phyloP scores from a whole-genome alignment of 2,113 vertebrate genomes.

The Pavo muticus region DNA sequence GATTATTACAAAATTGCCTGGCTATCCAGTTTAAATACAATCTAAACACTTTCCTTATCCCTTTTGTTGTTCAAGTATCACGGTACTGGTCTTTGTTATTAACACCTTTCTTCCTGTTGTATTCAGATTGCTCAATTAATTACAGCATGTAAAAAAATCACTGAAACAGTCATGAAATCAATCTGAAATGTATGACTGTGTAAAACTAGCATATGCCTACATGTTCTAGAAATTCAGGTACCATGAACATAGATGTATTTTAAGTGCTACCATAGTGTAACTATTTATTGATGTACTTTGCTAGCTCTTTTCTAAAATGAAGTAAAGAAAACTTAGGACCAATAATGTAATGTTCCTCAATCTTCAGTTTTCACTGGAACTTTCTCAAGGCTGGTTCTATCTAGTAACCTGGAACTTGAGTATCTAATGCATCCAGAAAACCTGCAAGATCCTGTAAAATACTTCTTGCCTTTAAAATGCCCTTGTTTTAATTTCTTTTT shows the following conservation, averaged over 20 bases:
- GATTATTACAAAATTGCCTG: slow-evolving; percentile 35
- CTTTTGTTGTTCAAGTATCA: not conserved
- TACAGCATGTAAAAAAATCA: not conserved
- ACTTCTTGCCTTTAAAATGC: slow-evolving; percentile 6
- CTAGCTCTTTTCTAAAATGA: not conserved
- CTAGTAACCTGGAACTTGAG: not conserved
- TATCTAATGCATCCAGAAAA: not conserved
- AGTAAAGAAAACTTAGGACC: not conserved
- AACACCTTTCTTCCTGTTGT: not conserved
- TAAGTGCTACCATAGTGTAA: not conserved
- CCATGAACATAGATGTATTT: not conserved
- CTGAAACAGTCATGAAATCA: not conserved
- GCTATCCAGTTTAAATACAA: slow-evolving; percentile 46
- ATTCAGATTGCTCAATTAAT: not conserved
- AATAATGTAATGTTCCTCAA: not conserved
- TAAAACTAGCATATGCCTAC: not conserved
- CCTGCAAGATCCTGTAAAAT: slow-evolving; percentile 9
- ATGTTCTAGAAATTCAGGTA: not conserved
- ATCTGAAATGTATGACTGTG: not conserved
- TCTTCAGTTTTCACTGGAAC: not conserved
- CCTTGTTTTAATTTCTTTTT: not conserved
- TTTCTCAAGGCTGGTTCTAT: not conserved
- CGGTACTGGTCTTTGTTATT: not conserved
- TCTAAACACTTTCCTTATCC: not conserved
- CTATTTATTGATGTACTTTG: not conserved